These are phyloP conservation scores for Pantherophis alleghaniensis DNA, from an alignment of 2,797 vertebrate genomes.

Conservation along the genomic window DNA sequence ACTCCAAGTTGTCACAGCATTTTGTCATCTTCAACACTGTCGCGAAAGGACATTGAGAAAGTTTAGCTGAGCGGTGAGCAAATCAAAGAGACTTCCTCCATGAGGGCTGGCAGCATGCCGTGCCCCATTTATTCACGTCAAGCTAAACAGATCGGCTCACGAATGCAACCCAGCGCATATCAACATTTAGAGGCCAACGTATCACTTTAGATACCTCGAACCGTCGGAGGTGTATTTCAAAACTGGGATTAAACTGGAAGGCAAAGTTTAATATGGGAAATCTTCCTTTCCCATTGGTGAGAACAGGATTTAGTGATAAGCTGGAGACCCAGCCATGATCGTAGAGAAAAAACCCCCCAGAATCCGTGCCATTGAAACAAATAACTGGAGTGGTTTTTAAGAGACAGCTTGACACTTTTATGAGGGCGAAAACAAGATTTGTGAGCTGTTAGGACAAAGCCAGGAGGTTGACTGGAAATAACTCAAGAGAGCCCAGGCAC, in stretches of 20 bases:
- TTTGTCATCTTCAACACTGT: neutral
- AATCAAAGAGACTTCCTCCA: no score
- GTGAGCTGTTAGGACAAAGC: slow-evolving; percentile 63
- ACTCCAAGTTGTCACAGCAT: neutral
- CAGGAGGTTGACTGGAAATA: slow-evolving; percentile 53
- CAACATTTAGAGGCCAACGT: neutral
- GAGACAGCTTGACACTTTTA: slow-evolving; percentile 66
- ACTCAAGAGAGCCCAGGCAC: slow-evolving; percentile 56
- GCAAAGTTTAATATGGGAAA: neutral
- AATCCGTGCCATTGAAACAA: slow-evolving; percentile 57
- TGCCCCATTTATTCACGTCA: neutral
- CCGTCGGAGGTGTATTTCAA: neutral
- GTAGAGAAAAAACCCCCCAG: slow-evolving; percentile 35
- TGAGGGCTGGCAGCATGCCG: neutral
- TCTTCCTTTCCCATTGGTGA: slow-evolving; percentile 7
- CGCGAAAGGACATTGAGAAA: neutral
- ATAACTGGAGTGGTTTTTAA: slow-evolving; percentile 58
- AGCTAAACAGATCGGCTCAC: neutral
- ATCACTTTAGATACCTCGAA: neutral
- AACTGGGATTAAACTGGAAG: neutral
- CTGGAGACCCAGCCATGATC: slow-evolving; percentile 42
- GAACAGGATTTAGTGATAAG: slow-evolving; percentile 55
- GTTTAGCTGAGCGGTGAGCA: neutral
- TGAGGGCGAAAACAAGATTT: slow-evolving; percentile 61
- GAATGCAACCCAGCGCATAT: neutral